Evolutionary conservation across 2,888 invertebrate genomes (phyloP), one percentile per base, ranked within the genome.

Genomic region (Heliconius sara): DNA sequence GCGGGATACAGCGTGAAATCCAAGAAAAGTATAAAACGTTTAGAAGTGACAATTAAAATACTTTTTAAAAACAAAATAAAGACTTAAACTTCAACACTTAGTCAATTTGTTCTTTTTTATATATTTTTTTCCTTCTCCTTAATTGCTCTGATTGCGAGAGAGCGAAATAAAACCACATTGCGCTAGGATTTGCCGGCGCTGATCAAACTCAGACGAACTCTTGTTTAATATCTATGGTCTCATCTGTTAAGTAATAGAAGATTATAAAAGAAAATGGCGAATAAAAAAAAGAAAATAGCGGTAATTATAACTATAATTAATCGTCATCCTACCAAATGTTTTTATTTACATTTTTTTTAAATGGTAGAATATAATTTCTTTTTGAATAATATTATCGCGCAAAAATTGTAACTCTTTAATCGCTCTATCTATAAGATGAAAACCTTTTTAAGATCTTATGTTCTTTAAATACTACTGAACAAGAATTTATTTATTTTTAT

Each of bases 61-160:
- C 60, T 60, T 25, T 68, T 60, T 39, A 73, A 57, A 47, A 66
- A 65, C n/a, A 30, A 66, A 75, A 47, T 67, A 66, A 34, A 78
- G 34, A 34, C 25, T 63, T 63, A 25, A 27, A 47, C n/a, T 34
- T 70, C 73, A 73, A 63, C 68, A 77, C 74, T 70, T 78, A 73
- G 77, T 78, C 74, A 70, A 80, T 77, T 80, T 75, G 65, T 57
- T 77, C 47, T 71, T 78, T 52, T 77, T 65, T 57, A 34, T 78
- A 47, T 52, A 6, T 52, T 13, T 80, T 77, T 77, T 78, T 80
- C 66, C 34, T 57, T 16, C 76, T 79, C 63, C 68, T 81, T 92
- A 93, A 92, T 92, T 92, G 92, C 90, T 90, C 88, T 91, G 93
- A 93, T 93, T 92, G 89, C 91, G 89, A 89, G 87, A 88, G 89